Evolutionary conservation across 2,113 vertebrate species (phyloP), one percentile per base, ranked within the genome.

Genomic region (Charina bottae): DNA sequence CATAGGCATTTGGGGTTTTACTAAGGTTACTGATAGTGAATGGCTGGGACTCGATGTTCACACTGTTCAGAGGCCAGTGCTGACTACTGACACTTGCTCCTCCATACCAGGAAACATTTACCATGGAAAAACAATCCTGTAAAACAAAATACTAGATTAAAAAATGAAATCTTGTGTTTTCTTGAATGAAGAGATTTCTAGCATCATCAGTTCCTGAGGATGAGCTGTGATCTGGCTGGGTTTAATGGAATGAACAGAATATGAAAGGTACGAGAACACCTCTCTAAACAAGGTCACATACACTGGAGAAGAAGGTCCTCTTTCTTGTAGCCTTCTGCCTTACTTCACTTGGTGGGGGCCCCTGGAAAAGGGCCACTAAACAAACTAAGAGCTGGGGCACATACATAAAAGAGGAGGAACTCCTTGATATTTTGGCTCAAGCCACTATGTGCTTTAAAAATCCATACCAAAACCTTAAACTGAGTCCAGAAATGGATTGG

Each of bases 91-190:
- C 83, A 60, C 97, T 98, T 0, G 96, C 98, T 4, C 98, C 98
- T 0, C 98, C 98, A 0, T 98, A 99, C 98, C 98, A 99, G 46
- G 98, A 99, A 72, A 99, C 60, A 1, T 99, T 99, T 55, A 94
- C 95, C 98, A 99, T 99, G 92, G 98, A 99, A 95, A 99, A 99
- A 93, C 98, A 99, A 62, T 99, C 98, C 98, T 99, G 96, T 4
- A 90, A 83, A 78, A 33, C n/a, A 90, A 53, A 90, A 59, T 58
- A 83, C 58, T 24, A 72, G 37, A 64, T 86, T 83, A 6, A 21
- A 24, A 9, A 15, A 92, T n/a, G 28, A 64, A 55, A 24, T 2
- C 37, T 55, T 54, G 46, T 78, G n/a, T 49, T 13, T 59, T 42
- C 10, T 26, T n/a, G 9, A 91, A 55, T 23, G 11, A 87, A 68